Percentiles rank a stretch among this genome's conserved stretches.
Evolutionary conservation across 2,797 vertebrate species (phyloP).

Genomic region (Sebastes alutus): DNA sequence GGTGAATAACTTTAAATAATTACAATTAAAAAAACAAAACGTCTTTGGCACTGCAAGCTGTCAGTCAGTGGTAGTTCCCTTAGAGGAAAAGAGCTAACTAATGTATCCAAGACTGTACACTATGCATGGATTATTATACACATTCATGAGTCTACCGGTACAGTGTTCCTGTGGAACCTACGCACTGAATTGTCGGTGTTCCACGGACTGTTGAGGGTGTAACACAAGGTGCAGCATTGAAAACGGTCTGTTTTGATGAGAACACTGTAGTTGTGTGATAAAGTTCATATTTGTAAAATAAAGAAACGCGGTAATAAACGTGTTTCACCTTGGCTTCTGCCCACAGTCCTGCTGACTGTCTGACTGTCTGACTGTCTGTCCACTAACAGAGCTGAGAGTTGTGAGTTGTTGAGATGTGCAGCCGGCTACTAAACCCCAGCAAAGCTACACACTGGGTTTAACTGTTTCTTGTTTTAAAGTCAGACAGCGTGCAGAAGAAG

Average conservation of each 20-base stretch:
- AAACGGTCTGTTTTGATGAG: neutral
- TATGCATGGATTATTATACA: too few relatives aligned
- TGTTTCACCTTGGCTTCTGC: constrained; percentile 39
- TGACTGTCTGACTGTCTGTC: neutral
- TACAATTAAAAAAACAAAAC: too few relatives aligned
- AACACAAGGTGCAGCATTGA: constrained; percentile 21
- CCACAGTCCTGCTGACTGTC: neutral
- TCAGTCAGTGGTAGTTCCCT: neutral
- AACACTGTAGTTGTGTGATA: neutral
- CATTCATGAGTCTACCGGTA: too few relatives aligned
- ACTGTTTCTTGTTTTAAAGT: neutral
- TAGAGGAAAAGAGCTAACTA: neutral
- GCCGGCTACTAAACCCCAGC: neutral
- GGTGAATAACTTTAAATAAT: too few relatives aligned
- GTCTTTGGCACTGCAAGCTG: neutral
- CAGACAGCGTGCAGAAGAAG: neutral
- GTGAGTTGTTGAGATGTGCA: too few relatives aligned
- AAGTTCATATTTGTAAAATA: neutral
- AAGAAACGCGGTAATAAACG: neutral
- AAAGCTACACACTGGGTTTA: neutral
- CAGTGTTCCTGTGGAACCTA: constrained; percentile 38
- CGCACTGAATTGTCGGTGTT: neutral
- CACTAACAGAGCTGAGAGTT: constrained; percentile 7
- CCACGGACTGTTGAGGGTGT: constrained; percentile 13
- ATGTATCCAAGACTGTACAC: neutral